Base-by-base conservation (phyloP, 2,888 invertebrate genomes). In the Drosophila quinaria region DNA sequence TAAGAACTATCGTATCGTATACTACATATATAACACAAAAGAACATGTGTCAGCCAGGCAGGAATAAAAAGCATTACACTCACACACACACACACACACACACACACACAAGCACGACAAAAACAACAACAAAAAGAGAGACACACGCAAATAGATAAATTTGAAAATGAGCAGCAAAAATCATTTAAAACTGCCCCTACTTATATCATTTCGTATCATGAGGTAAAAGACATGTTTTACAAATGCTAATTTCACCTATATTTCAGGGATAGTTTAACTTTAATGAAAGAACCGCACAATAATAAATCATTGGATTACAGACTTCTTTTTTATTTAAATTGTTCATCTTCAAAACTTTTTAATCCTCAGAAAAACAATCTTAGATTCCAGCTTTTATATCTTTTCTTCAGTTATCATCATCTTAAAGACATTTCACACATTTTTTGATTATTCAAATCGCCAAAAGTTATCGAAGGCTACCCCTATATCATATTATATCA, bases 21-120 rank as follows among this genome's bases (percentile, higher is more conserved):
- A 2, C 1, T 25, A 25, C 4, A 55, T 49, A 58, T 62, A 51
- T 56, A 42, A 25, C 35, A 51, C 58, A 31, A 58, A 55, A 54
- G 39, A 46, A 70, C 70, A 68, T 67, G 67, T 63, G 54, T 46
- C 61, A 47, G 61, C 54, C 61, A 61, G 59, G 35, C 56, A 31
- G 39, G 39, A 46, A 42, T 39, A 47, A 52, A 41, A 39, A 52
- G 39, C 25, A 10, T 15, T 42, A 54, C 31, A 42, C 52, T 41
- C 52, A 52, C 46, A 67, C 37, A 52, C 39, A 52, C 52, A 52
- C 52, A 52, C 49, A 49, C 17, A 35, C 51, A 19, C 37, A 52
- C 39, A 52, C 52, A 52, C 52, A 52, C 50, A 50, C 19, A 35
- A 4, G 22, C 51, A 69, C 50, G 39, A 65, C 50, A 50, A 37